Base-by-base conservation (phyloP, 1,140 invertebrate genomes). In the Cotesia chilonis region DNA sequence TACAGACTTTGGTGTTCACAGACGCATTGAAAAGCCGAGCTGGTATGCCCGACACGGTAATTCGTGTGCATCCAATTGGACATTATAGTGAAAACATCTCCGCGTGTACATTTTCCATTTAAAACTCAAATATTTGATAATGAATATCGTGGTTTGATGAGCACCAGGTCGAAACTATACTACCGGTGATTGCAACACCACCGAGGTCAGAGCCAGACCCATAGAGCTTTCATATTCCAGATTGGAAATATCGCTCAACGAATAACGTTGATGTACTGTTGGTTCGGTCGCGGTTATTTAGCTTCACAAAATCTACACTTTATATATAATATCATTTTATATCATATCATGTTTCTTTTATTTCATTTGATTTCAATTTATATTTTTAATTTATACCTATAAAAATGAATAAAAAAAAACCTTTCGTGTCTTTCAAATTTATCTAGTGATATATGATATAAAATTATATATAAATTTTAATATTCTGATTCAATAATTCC, bases 71-170 rank as follows among this genome's bases (percentile, higher is more conserved):
- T 51, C 64, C 36, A 38, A 71, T 41, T 59, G 54, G 20, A 57
- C 36, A 64, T 28, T 17, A 52, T 20, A 57, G 37, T 36, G 65
- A 66, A 71, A 71, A 71, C 65, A 71, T 38, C 38, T 52, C 0
- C 64, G 63, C 52, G 6, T 60, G 69, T 67, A 73, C 51, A 68
- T 74, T 65, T 69, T 12, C 55, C n/a, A 76, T 80, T 79, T 78
- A 68, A 80, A 81, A 76, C 75, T 78, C 73, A 82, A 81, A 83
- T 83, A 84, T 84, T 84, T 82, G 79, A 71, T 78, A 79, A 83
- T 80, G 80, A 82, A 84, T 81, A 83, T 82, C 72, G 61, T 61
- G 73, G 59, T 70, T 71, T 72, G 70, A 70, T 20, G 59, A 69
- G 20, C 17, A 17, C 55, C 47, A 35, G 47, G n/a, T 63, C 47